Evolutionary conservation across 2,797 vertebrate species (phyloP), one percentile per base, ranked within the genome.

Genomic region (Erethizon dorsatum): DNA sequence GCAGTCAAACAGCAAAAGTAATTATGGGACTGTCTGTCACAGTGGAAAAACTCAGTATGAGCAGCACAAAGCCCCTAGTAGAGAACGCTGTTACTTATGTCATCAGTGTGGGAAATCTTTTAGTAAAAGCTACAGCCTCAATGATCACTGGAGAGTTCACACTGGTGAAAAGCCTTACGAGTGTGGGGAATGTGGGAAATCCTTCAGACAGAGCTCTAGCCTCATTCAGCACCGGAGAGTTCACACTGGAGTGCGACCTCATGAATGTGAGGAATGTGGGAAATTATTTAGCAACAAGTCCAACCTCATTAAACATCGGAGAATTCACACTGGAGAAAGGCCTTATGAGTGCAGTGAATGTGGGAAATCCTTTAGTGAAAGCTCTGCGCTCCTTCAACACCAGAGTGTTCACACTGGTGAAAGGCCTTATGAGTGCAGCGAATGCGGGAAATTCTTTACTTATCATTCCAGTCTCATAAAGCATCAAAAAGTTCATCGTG

Each of bases 371-470:
- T 98, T 98, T 73, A 97, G 93, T 6, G 94, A 97, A 82, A 98
- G 97, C 63, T 98, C 97, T 31, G 97, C 97, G 0, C 97, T 98
- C 11, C 97, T 97, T 73, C 92, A 97, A 1, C 97, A 97, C 45
- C 84, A 45, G 15, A 97, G 95, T 22, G 93, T 97, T 67, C 96
- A 98, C 61, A 96, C 92, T 9, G 97, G 97, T 61, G 97, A 96
- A 37, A 90, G 92, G 47, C 96, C 96, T 65, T 97, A 97, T 37
- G 96, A 97, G 57, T 98, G 97, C 71, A 92, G 12, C 2, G 95
- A 94, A 2, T 98, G 98, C 59, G 98, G 97, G 13, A 98, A 98
- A 47, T 97, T 97, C 88, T 98, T 98, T 94, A 97, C 96, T 11
- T 97, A 97, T 63, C 95, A 97, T 54, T 98, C 98, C 56, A 97